Conservation (phyloP, 1,140 invertebrate species). For the Aphelinus certus region DNA sequence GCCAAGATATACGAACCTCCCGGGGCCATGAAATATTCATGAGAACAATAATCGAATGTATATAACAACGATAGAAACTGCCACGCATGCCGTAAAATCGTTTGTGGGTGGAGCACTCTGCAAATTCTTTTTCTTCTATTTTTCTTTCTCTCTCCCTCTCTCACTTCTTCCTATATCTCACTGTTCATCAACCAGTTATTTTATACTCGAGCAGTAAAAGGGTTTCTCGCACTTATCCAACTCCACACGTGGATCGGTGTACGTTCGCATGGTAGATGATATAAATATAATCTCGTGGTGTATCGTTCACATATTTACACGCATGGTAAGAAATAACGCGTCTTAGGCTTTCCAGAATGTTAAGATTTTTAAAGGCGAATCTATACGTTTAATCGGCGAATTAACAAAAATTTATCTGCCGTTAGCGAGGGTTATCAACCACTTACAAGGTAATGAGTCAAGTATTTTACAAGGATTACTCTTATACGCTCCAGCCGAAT, state of each 20-base stretch:
- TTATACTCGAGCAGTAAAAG: constrained; percentile 39
- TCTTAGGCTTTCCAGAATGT: not conserved
- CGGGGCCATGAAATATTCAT: constrained; percentile 39
- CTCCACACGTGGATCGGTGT: not conserved
- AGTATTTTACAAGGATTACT: not conserved
- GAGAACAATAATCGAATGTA: constrained; percentile 41
- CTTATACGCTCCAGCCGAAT: no score
- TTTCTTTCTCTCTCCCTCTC: not conserved
- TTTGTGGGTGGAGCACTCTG: constrained; percentile 23
- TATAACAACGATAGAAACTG: constrained; percentile 37
- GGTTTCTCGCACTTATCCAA: constrained; percentile 26
- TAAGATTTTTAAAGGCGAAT: constrained; percentile 15
- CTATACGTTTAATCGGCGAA: constrained; percentile 3
- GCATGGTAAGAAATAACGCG: constrained; percentile 13
- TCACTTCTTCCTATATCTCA: not conserved
- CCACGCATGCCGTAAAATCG: constrained; percentile 22
- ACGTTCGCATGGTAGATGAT: not conserved
- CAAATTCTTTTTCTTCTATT: constrained; percentile 1
- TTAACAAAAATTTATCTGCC: constrained; percentile 3
- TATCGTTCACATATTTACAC: constrained; percentile 18
- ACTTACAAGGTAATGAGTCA: not conserved
- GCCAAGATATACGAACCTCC: constrained; percentile 29
- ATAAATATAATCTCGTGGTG: constrained; percentile 25
- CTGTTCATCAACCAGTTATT: not conserved
- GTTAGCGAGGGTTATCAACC: not conserved